Conservation (phyloP, 2,113 vertebrate species). For the Centropus bengalensis region DNA sequence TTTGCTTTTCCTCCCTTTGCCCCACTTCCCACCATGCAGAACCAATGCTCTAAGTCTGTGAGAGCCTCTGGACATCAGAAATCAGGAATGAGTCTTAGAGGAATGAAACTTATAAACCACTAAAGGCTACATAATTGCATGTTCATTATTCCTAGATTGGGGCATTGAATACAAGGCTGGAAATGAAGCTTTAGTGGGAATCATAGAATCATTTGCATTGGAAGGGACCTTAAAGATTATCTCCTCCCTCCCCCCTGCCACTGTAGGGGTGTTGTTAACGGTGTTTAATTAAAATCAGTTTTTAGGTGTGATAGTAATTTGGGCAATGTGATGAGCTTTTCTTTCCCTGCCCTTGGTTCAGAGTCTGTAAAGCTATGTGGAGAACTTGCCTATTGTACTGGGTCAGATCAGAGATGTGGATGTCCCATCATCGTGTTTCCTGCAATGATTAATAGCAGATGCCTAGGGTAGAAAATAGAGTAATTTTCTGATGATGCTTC, state of each 20-base stretch:
- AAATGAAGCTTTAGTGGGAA: not conserved
- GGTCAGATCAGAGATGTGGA: not conserved
- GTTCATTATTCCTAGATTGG: not conserved
- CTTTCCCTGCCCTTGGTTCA: not conserved
- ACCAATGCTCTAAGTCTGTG: not conserved
- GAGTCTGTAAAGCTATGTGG: not conserved
- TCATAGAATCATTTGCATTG: no score
- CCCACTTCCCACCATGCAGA: not conserved
- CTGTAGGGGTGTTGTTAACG: no score
- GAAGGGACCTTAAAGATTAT: no score
- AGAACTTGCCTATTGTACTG: not conserved
- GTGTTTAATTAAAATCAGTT: not conserved
- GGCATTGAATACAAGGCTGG: not conserved
- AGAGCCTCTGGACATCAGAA: not conserved
- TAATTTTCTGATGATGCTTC: not conserved
- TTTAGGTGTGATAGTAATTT: not conserved
- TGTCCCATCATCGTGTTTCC: not conserved
- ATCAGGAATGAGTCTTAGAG: not conserved
- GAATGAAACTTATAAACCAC: not conserved
- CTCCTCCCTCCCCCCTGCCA: no score
- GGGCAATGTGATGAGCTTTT: not conserved
- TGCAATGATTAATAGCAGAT: not conserved
- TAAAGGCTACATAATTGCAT: accelerated
- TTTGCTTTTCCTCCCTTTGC: not conserved
- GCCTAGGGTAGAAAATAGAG: not conserved